These are phyloP conservation scores for Fistularia commersonii DNA, from an alignment of 2,797 vertebrate genomes.

Conservation along the genomic window DNA sequence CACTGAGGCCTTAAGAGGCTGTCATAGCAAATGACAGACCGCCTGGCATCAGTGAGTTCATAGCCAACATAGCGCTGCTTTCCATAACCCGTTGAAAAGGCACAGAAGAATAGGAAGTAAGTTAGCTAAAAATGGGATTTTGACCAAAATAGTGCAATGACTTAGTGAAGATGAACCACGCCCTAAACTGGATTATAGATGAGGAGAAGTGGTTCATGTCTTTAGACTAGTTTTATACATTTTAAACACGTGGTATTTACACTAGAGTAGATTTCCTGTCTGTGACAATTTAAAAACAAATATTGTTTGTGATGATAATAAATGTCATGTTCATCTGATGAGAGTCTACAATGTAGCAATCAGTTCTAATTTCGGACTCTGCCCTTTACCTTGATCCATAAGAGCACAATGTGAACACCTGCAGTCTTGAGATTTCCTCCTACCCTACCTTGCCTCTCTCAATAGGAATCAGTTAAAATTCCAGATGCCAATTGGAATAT, in stretches of 20 bases:
- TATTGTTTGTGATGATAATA: constrained; percentile 41
- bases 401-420: constrained; percentile 60
- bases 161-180: constrained; percentile 5
- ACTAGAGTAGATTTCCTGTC: constrained; percentile 4
- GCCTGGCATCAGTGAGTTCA: constrained; percentile 74
- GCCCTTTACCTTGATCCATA: constrained; percentile 62
- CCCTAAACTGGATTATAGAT: no score
- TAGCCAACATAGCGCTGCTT: constrained; percentile 65
- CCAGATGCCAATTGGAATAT: no score
- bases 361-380: constrained; percentile 35
- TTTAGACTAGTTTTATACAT: no score
- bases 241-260: background rate
- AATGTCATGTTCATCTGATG: constrained; percentile 34
- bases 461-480: no score
- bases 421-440: constrained; percentile 73
- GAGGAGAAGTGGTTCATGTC: no score
- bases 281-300: constrained; percentile 31
- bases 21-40: constrained; percentile 88
- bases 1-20: constrained; percentile 85
- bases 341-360: constrained; percentile 51
- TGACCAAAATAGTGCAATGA: background rate
- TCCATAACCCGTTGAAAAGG: constrained; percentile 43
- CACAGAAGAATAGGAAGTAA: no score
- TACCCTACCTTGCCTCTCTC: constrained; percentile 11
- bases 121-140: constrained; percentile 1